Conservation (phyloP, 2,797 vertebrate genomes). For the Lutjanus campechanus region DNA sequence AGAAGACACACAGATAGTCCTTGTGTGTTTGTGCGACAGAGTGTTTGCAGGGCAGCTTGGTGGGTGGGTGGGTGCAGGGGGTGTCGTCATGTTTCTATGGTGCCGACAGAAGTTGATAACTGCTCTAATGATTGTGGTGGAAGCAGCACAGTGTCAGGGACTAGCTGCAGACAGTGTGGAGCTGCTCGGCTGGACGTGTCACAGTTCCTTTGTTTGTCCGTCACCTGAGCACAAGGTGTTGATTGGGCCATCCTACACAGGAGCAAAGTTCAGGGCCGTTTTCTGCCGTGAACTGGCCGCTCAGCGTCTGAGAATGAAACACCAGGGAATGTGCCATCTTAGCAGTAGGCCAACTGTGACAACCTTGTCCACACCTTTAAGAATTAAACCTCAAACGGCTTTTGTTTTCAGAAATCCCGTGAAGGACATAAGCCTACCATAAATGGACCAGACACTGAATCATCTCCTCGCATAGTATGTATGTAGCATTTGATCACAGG, state of each 20-base stretch:
- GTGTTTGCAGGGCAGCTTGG: conserved; percentile 67
- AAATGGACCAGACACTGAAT: conserved; percentile 27
- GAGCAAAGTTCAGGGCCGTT: conserved; percentile 81
- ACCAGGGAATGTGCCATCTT: conserved; percentile 82
- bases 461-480: not conserved
- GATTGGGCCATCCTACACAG: conserved; percentile 80
- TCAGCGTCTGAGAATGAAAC: conserved; percentile 86
- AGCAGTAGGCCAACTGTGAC: conserved; percentile 80
- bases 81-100: conserved; percentile 81
- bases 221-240: conserved; percentile 82
- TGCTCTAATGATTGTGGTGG: conserved; percentile 68
- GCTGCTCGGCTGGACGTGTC: conserved; percentile 75
- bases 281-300: conserved; percentile 82
- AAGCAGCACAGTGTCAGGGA: conserved; percentile 62
- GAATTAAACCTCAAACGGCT: conserved; percentile 64
- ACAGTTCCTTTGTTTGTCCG: conserved; percentile 79
- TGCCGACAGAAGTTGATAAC: conserved; percentile 80
- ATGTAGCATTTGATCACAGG: not conserved
- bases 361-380: conserved; percentile 75
- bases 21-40: conserved; percentile 57
- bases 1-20: conserved; percentile 73
- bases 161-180: conserved; percentile 46
- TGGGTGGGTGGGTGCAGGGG: conserved; percentile 43
- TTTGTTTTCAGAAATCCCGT: conserved; percentile 59
- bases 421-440: conserved; percentile 50